Percentiles rank a stretch among this genome's conserved stretches.
Conservation (phyloP, 2,888 invertebrate genomes). For the Pediacus dermestoides region DNA sequence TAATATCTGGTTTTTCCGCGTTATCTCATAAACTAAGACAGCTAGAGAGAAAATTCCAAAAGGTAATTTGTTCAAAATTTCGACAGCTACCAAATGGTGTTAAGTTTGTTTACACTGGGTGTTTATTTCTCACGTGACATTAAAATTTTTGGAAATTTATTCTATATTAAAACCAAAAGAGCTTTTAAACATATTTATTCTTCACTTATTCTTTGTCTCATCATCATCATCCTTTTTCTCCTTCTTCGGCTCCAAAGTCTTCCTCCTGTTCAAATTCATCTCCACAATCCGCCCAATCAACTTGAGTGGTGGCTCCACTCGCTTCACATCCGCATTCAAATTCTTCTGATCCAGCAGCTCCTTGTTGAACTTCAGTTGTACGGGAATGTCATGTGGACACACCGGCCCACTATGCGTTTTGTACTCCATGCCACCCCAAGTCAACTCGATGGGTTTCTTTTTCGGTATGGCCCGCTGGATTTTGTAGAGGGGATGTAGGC, state of each 20-base stretch:
- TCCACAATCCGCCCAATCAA: slow-evolving; percentile 37
- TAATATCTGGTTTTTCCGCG: too few relatives aligned
- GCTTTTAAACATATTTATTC: too few relatives aligned
- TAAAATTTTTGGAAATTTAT: too few relatives aligned
- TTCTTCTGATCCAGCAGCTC: slow-evolving; percentile 42
- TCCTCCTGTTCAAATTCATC: slow-evolving; percentile 31
- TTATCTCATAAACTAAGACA: too few relatives aligned
- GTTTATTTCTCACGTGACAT: too few relatives aligned
- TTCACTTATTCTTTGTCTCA: too few relatives aligned
- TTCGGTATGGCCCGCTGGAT: slow-evolving; percentile 29
- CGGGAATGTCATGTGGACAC: slow-evolving; percentile 34
- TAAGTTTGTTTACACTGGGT: too few relatives aligned
- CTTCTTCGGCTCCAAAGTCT: slow-evolving; percentile 19
- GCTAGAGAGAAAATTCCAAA: too few relatives aligned
- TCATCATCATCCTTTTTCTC: too few relatives aligned
- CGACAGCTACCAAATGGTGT: too few relatives aligned
- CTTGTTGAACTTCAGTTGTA: slow-evolving; percentile 36
- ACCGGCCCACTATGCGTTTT: slow-evolving; percentile 36
- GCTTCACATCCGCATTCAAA: slow-evolving; percentile 39
- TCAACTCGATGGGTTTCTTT: slow-evolving; percentile 4
- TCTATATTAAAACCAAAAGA: too few relatives aligned
- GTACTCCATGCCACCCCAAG: slow-evolving; percentile 19
- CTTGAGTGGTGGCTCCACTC: slow-evolving; percentile 39
- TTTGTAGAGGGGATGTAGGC: slow-evolving; percentile 43
- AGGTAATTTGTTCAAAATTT: too few relatives aligned